Percentiles rank a stretch among this genome's conserved stretches.
Conservation (phyloP, 2,797 vertebrate genomes). For the Chelon labrosus region DNA sequence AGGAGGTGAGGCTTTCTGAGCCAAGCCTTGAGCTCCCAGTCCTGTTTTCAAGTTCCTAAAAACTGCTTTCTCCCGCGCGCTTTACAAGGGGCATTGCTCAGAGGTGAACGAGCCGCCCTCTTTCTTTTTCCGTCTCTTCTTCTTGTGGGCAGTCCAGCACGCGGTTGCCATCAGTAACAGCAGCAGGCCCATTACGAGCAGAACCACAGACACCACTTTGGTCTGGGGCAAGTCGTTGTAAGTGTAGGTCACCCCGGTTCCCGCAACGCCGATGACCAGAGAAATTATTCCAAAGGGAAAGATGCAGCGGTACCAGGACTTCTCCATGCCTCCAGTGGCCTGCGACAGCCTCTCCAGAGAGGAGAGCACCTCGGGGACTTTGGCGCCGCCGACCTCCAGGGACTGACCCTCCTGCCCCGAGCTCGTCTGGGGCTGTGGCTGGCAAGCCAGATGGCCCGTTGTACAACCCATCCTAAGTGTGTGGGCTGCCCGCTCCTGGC, state of each 20-base stretch:
- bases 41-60: constrained; percentile 41
- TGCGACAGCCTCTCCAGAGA: constrained; percentile 92
- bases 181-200: constrained; percentile 82
- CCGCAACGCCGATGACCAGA: constrained; percentile 91
- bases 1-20: constrained; percentile 31
- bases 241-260: constrained; percentile 92
- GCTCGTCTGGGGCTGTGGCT: constrained; percentile 80
- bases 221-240: constrained; percentile 93
- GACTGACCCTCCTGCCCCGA: constrained; percentile 69
- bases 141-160: constrained; percentile 86
- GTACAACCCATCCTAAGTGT: constrained; percentile 88
- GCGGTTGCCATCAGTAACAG: constrained; percentile 81
- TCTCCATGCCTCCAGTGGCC: constrained; percentile 91
- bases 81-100: constrained; percentile 86
- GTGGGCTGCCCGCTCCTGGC: constrained; percentile 37
- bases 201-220: constrained; percentile 90
- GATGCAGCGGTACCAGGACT: constrained; percentile 89
- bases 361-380: constrained; percentile 88
- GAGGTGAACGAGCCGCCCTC: constrained; percentile 81
- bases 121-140: constrained; percentile 86
- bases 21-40: constrained; percentile 33
- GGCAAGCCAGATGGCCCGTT: constrained; percentile 85
- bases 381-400: constrained; percentile 72
- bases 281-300: constrained; percentile 92
- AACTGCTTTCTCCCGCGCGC: constrained; percentile 30